Evolutionary conservation across 2,113 vertebrate species (phyloP), one percentile per base, ranked within the genome.

Genomic region (Dolichotis patagonum): DNA sequence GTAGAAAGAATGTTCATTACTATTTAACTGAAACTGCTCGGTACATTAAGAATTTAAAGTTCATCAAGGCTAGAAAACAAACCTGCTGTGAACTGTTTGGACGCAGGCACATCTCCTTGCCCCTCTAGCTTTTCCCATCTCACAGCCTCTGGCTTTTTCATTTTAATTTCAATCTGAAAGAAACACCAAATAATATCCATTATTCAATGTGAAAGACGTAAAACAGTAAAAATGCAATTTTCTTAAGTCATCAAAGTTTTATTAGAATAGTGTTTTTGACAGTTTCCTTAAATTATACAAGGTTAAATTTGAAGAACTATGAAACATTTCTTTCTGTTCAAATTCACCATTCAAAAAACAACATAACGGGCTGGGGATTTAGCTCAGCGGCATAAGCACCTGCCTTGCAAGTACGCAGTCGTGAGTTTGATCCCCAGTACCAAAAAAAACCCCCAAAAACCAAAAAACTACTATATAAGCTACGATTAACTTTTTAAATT

Each of bases 71-170:
- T 89, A 97, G 52, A 97, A 86, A 97, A 99, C 99, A 99, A 98
- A 99, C 99, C 99, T 97, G 99, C 98, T 96, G 97, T 97, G 97
- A 99, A 99, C 97, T 99, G 99, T 98, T 99, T 99, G 94, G 99
- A 93, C 32, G 97, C 98, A 67, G 98, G 97, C 97, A 98, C 98
- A 87, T 98, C 98, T 97, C 98, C 99, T 94, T 99, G 98, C 73
- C 99, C 99, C 97, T 99, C 99, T 98, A 99, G 98, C 97, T 99
- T 99, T 98, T 99, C 99, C 99, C 99, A 99, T 98, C 99, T 99
- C 96, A 99, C 98, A 91, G 99, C 99, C 96, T 99, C 99, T 14
- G 99, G 99, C 97, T 99, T 99, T 98, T 99, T 99, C 99, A 99
- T 99, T 99, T 99, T 99, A 98, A 99, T 99, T 98, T 99, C 99